Evolutionary conservation across 2,888 invertebrate species (phyloP).

Genomic region (Mechanitis mazaeus): DNA sequence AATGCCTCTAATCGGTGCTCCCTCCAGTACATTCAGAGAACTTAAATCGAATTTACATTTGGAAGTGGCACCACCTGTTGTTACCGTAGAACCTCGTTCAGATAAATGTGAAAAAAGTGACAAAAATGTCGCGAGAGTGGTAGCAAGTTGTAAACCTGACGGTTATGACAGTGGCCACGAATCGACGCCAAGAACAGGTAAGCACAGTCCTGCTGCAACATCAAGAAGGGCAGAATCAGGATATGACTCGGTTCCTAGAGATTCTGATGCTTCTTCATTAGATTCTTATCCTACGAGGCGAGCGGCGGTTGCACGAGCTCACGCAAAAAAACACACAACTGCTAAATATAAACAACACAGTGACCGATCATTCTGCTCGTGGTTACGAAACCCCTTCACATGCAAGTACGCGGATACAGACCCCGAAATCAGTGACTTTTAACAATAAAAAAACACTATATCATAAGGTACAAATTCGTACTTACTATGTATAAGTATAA

Average conservation of each 20-base stretch:
- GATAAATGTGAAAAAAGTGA: conserved; percentile 80
- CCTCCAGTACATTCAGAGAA: conserved; percentile 78
- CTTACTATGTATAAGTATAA: conserved; percentile 36
- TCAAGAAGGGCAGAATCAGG: conserved; percentile 91
- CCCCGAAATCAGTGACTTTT: conserved; percentile 81
- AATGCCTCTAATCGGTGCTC: conserved; percentile 79
- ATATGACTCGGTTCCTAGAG: conserved; percentile 92
- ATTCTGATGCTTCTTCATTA: conserved; percentile 91
- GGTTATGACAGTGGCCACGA: conserved; percentile 91
- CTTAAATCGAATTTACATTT: conserved; percentile 69
- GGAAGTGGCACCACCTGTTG: conserved; percentile 73
- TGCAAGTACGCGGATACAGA: conserved; percentile 86
- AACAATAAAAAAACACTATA: conserved; percentile 34
- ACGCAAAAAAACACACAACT: conserved; percentile 73
- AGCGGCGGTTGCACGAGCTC: conserved; percentile 69
- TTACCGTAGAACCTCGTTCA: conserved; percentile 76
- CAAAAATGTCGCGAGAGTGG: conserved; percentile 79
- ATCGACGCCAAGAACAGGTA: conserved; percentile 87
- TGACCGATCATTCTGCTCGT: conserved; percentile 84
- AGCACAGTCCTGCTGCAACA: conserved; percentile 86
- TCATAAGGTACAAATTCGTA: conserved; percentile 32
- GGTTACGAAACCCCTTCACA: conserved; percentile 85
- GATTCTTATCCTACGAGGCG: conserved; percentile 80
- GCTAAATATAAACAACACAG: conserved; percentile 83
- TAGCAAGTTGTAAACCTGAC: conserved; percentile 81